Percentiles rank a stretch among this genome's conserved stretches.
These are phyloP conservation scores for Onychomys torridus DNA, from an alignment of 2,797 vertebrate genomes.

Conservation along the genomic window DNA sequence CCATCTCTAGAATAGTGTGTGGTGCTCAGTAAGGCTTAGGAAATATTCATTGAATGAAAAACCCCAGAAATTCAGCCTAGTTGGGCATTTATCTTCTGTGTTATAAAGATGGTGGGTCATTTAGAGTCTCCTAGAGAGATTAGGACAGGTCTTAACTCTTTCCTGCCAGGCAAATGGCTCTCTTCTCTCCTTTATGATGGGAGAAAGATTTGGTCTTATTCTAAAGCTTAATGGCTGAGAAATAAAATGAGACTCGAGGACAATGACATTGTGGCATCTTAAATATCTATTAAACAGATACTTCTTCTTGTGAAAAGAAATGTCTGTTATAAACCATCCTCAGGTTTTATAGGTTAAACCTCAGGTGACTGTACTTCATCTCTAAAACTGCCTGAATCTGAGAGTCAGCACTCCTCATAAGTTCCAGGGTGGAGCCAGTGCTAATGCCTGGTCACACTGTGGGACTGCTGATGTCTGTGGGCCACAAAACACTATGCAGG, in stretches of 20 bases:
- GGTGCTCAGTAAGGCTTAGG: neutral
- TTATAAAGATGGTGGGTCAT: neutral
- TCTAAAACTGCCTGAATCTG: neutral
- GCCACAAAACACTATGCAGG: neutral
- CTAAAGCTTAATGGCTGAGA: constrained; percentile 61
- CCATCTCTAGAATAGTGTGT: neutral
- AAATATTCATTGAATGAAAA: neutral
- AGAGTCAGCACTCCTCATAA: neutral
- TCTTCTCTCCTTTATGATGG: constrained; percentile 42
- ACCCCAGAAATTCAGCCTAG: neutral
- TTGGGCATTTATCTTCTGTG: neutral
- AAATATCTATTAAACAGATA: constrained; percentile 58
- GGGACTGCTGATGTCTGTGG: neutral
- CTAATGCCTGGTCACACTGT: neutral
- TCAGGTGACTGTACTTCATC: neutral
- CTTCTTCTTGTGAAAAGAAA: constrained; percentile 13
- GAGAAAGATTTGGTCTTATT: constrained; percentile 55
- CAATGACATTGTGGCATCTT: neutral
- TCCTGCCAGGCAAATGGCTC: neutral
- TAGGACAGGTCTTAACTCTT: constrained; percentile 15
- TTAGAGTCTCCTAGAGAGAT: neutral
- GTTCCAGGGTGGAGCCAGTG: neutral
- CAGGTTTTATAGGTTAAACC: neutral
- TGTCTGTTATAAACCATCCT: neutral
- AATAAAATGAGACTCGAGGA: constrained; percentile 56